phyloP scores from a whole-genome alignment of 2,113 vertebrate species.

The Sula dactylatra region DNA sequence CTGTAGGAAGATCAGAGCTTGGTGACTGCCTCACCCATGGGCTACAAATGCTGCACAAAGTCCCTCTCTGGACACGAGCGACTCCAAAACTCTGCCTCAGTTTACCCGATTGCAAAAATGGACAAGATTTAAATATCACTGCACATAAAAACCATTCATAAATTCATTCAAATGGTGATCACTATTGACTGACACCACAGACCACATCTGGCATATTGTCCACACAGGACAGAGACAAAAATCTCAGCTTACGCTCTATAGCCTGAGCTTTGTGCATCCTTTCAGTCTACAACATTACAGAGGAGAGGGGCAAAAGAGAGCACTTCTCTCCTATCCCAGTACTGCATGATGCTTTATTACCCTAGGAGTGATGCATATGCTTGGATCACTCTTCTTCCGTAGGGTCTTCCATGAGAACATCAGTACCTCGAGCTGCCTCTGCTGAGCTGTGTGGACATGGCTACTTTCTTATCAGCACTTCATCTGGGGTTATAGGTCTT shows the following conservation, averaged over 20 bases:
- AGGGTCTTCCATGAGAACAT: neutral
- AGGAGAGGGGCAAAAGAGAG: neutral
- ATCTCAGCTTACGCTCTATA: neutral
- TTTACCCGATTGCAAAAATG: neutral
- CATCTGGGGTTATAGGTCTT: neutral
- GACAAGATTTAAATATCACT: neutral
- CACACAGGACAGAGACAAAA: neutral
- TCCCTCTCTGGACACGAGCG: accelerated
- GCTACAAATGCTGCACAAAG: neutral
- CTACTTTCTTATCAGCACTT: neutral
- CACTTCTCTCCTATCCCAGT: neutral
- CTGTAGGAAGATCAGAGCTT: neutral
- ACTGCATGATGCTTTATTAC: neutral
- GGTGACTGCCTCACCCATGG: neutral
- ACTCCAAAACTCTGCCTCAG: neutral
- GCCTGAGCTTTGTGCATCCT: neutral
- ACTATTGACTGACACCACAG: neutral
- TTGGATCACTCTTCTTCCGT: neutral
- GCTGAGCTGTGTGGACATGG: neutral
- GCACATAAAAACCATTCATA: neutral
- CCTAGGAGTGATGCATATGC: neutral
- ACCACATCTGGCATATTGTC: neutral
- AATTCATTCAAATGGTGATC: neutral
- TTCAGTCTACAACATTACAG: neutral
- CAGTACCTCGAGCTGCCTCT: neutral